Evolutionary conservation across 1,140 invertebrate species (phyloP).

Genomic region (Macrostomum lignano): DNA sequence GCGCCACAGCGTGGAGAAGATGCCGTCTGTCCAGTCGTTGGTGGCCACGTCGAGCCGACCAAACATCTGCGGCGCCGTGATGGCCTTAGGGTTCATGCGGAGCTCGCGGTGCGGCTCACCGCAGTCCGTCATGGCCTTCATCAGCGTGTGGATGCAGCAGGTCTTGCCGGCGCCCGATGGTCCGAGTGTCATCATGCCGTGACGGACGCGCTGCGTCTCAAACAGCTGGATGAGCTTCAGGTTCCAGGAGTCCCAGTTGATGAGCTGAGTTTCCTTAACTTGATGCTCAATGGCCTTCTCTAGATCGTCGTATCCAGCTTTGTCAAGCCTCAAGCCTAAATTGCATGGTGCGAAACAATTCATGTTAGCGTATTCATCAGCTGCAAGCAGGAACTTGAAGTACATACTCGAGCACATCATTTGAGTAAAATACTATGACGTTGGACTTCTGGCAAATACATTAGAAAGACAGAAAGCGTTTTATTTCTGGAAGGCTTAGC

Average conservation of each 20-base stretch:
- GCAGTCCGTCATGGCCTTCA: conserved; percentile 57
- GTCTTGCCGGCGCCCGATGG: conserved; percentile 78
- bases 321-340: conserved; percentile 66
- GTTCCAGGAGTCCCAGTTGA: conserved; percentile 73
- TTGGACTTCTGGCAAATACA: no score
- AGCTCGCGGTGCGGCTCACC: conserved; percentile 63
- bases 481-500: no score
- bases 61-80: conserved; percentile 87
- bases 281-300: conserved; percentile 24
- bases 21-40: conserved; percentile 90
- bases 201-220: conserved; percentile 69
- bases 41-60: conserved; percentile 72
- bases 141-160: conserved; percentile 66
- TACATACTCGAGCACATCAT: no score
- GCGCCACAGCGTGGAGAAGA: conserved; percentile 77
- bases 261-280: conserved; percentile 33
- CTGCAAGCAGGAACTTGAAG: no score
- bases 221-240: conserved; percentile 78
- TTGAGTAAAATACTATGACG: no score
- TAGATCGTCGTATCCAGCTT: conserved; percentile 53
- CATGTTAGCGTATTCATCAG: no score
- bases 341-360: no score
- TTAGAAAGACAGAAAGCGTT: no score
- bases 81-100: conserved; percentile 91
- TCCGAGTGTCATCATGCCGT: conserved; percentile 84